Conservation (phyloP, 2,888 invertebrate species). For the Piscicola geometra region DNA sequence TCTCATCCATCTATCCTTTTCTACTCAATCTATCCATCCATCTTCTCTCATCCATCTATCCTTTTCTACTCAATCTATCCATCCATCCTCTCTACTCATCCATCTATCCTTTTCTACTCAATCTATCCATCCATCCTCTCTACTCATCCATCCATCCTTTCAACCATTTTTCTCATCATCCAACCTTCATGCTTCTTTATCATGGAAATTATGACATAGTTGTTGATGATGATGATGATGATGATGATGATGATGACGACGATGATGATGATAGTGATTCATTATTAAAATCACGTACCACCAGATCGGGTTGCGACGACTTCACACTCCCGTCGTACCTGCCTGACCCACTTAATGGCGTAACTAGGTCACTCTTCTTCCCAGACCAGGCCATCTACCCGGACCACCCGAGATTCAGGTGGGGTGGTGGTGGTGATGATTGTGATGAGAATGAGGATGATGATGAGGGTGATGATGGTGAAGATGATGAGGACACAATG, state of each 20-base stretch:
- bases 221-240: constrained; percentile 28
- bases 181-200: too few species aligned
- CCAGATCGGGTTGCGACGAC: constrained; percentile 72
- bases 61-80: too few species aligned
- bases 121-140: too few species aligned
- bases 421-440: constrained; percentile 37
- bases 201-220: constrained; percentile 11
- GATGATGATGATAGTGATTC: constrained; percentile 32
- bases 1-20: too few species aligned
- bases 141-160: too few species aligned
- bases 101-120: too few species aligned
- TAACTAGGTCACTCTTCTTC: constrained; percentile 77
- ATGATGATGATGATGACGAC: constrained; percentile 25
- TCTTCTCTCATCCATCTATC: too few species aligned
- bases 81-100: too few species aligned
- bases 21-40: too few species aligned
- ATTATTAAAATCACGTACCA: neutral
- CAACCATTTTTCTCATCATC: too few species aligned
- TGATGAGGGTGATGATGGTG: constrained; percentile 31
- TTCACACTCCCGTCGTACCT: constrained; percentile 74
- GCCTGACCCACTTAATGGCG: constrained; percentile 59
- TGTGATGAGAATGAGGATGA: constrained; percentile 21
- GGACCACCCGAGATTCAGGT: constrained; percentile 89
- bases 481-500: constrained; percentile 27
- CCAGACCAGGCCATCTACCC: constrained; percentile 88